These are phyloP conservation scores for Noctua janthe DNA, from an alignment of 2,888 invertebrate genomes.

Conservation along the genomic window DNA sequence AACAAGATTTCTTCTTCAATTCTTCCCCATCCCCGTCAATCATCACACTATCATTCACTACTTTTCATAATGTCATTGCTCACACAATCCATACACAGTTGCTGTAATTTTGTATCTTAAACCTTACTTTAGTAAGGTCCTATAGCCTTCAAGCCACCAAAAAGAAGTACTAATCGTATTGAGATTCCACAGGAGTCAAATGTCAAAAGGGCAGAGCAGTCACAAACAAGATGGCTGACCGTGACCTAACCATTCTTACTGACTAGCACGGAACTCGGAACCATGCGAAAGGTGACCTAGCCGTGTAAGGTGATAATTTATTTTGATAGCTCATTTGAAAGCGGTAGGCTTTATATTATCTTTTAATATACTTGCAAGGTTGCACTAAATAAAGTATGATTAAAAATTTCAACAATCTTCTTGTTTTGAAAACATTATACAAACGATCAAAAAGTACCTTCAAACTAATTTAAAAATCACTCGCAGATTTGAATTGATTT, in stretches of 20 bases:
- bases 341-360: not conserved
- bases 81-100: not conserved
- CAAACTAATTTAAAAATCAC: not conserved
- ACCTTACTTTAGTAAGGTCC: not conserved
- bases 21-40: not conserved
- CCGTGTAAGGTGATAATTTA: slow-evolving; percentile 32
- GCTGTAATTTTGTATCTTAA: not conserved
- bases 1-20: not conserved
- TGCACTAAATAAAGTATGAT: not conserved
- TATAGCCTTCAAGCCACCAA: slow-evolving; percentile 4
- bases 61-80: not conserved
- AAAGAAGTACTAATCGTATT: slow-evolving; percentile 8
- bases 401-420: not conserved
- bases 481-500: not conserved
- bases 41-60: not conserved
- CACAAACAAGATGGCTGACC: slow-evolving; percentile 25
- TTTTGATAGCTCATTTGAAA: slow-evolving; percentile 31
- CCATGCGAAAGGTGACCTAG: slow-evolving; percentile 31
- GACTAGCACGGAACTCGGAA: slow-evolving; percentile 45
- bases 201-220: slow-evolving; percentile 45
- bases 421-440: not conserved
- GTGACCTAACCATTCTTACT: slow-evolving; percentile 45
- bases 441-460: not conserved
- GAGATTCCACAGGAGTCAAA: slow-evolving; percentile 34
- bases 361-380: not conserved